A percentile compares a stretch with the other conserved stretches of the same genome.
These are phyloP conservation scores for Drosophila athabasca DNA, from an alignment of 1,140 invertebrate species.

Conservation along the genomic window DNA sequence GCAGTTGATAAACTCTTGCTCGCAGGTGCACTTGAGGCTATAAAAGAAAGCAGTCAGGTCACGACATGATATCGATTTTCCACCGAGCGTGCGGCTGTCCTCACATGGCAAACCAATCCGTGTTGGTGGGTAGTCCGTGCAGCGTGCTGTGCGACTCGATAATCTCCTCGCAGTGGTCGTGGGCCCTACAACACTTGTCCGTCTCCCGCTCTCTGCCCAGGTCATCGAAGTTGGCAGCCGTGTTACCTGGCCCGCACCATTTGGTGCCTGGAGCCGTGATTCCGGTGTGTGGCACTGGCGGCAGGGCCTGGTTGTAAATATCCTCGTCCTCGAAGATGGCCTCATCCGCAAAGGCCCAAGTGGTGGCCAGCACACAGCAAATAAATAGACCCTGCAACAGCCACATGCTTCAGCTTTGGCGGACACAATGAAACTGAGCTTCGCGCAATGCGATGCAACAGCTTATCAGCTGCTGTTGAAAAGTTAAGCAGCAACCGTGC, in stretches of 20 bases:
- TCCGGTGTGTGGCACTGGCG: constrained; percentile 61
- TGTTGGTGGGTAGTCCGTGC: constrained; percentile 87
- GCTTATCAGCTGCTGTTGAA: background rate
- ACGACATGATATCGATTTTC: constrained; percentile 54
- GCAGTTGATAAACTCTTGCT: constrained; percentile 88
- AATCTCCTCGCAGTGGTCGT: constrained; percentile 89
- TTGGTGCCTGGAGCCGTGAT: constrained; percentile 85
- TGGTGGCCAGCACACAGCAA: constrained; percentile 2
- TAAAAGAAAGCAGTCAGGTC: constrained; percentile 31
- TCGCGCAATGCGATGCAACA: background rate
- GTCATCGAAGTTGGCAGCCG: constrained; percentile 88
- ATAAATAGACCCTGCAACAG: constrained; percentile 4
- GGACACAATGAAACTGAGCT: constrained; percentile 34
- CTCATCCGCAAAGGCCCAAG: constrained; percentile 60
- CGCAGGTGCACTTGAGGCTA: constrained; percentile 87
- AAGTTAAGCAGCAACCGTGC: no score
- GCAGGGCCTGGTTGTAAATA: constrained; percentile 76
- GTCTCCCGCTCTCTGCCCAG: constrained; percentile 87
- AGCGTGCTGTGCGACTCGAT: constrained; percentile 85
- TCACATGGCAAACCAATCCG: constrained; percentile 85
- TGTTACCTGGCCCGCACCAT: constrained; percentile 90
- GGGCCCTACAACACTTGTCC: constrained; percentile 91
- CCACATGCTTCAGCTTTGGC: constrained; percentile 35
- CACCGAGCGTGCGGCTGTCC: background rate
- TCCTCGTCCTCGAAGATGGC: constrained; percentile 81